A percentile compares a stretch with the other conserved stretches of the same genome.
Evolutionary conservation across 2,113 vertebrate genomes (phyloP).

Genomic region (Barbus barbus): DNA sequence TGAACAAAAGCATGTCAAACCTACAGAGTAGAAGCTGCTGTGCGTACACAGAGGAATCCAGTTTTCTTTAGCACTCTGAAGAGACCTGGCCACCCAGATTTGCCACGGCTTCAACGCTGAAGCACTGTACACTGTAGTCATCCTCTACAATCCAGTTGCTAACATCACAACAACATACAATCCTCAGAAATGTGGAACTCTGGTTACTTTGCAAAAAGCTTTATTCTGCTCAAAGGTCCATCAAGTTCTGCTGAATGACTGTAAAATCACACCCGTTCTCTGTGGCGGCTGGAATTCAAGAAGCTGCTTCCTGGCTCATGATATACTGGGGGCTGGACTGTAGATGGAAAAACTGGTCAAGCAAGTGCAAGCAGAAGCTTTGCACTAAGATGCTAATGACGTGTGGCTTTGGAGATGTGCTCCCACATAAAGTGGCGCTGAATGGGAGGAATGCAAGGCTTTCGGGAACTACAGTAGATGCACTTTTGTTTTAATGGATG

Average conservation of each 20-base stretch:
- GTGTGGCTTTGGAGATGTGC: constrained; percentile 1
- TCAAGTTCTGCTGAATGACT: not conserved
- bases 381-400: constrained; percentile 34
- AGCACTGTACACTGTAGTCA: constrained; percentile 56
- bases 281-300: constrained; percentile 41
- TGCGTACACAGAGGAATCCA: constrained; percentile 73
- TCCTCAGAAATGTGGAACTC: not conserved
- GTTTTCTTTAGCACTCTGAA: constrained; percentile 62
- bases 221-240: not conserved
- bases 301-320: constrained; percentile 59
- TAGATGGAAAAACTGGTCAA: constrained; percentile 69
- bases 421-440: constrained; percentile 2
- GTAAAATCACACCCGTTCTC: constrained; percentile 28
- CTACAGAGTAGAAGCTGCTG: constrained; percentile 69
- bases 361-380: constrained; percentile 51
- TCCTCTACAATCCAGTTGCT: constrained; percentile 41
- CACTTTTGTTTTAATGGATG: not conserved
- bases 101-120: constrained; percentile 59
- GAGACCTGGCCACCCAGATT: constrained; percentile 55
- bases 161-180: constrained; percentile 27
- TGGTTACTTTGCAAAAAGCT: constrained; percentile 2
- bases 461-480: not conserved
- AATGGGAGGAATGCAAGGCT: constrained; percentile 32
- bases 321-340: constrained; percentile 62
- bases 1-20: constrained; percentile 18